Evolutionary conservation across 1,140 invertebrate species (phyloP).

Genomic region (Nomia melanderi): DNA sequence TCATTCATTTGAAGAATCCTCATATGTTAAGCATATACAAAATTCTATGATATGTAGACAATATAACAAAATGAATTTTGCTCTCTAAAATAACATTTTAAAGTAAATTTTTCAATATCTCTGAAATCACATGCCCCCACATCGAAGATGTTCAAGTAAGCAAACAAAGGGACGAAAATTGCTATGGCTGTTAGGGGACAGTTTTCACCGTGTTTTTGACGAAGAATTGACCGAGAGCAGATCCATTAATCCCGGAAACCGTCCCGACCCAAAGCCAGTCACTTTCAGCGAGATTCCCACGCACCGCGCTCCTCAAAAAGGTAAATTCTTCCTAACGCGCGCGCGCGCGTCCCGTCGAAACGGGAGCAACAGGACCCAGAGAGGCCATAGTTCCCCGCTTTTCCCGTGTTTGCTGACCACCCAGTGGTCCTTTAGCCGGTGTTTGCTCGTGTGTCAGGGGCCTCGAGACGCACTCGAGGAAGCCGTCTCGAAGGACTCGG

Average conservation of each 20-base stretch:
- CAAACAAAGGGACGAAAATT: neutral
- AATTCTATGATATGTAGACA: too few species aligned
- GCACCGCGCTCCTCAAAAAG: constrained; percentile 14
- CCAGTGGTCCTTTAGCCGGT: constrained; percentile 49
- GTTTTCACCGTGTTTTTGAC: constrained; percentile 26
- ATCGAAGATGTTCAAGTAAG: too few species aligned
- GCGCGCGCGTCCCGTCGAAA: constrained; percentile 60
- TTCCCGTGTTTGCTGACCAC: constrained; percentile 52
- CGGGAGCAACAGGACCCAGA: constrained; percentile 68
- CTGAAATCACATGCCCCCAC: too few species aligned
- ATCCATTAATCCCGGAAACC: constrained; percentile 31
- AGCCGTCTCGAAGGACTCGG: constrained; percentile 58
- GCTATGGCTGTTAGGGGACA: neutral
- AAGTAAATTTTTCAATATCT: too few species aligned
- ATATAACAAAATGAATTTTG: too few species aligned
- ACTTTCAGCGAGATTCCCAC: constrained; percentile 48
- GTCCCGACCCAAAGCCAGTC: neutral
- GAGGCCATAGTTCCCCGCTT: constrained; percentile 42
- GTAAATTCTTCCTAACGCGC: neutral
- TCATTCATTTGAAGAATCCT: too few species aligned
- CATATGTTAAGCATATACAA: too few species aligned
- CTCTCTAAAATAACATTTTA: too few species aligned
- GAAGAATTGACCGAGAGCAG: constrained; percentile 3
- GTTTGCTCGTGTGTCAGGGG: constrained; percentile 58
- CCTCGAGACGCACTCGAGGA: constrained; percentile 52